Evolutionary conservation across 2,797 vertebrate genomes (phyloP).

Genomic region (Myoxocephalus aenaeus): DNA sequence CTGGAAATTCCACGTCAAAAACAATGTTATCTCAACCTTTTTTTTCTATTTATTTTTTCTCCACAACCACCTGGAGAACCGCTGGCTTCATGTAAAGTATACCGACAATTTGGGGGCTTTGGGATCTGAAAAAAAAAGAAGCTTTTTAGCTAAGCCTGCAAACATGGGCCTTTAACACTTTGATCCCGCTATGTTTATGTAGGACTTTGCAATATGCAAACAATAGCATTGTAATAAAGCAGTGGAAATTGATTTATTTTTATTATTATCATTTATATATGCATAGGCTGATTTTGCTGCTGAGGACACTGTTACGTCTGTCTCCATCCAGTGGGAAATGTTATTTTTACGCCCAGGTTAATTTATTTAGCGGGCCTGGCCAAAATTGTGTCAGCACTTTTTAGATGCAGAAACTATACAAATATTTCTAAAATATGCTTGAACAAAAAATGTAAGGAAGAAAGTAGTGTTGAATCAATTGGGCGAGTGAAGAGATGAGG

Average conservation of each 20-base stretch:
- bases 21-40: neutral
- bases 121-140: neutral
- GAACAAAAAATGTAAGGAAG: neutral
- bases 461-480: neutral
- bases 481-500: neutral
- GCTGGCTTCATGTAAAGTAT: neutral
- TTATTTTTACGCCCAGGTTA: neutral
- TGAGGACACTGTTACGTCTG: conserved; percentile 29
- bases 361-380: conserved; percentile 2
- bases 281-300: neutral
- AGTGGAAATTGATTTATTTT: neutral
- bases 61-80: neutral
- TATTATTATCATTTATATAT: too few relatives aligned
- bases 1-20: neutral
- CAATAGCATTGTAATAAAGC: neutral
- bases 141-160: neutral
- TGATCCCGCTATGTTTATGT: neutral
- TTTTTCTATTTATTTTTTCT: neutral
- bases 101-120: neutral
- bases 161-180: neutral
- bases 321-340: conserved; percentile 66
- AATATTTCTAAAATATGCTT: conserved; percentile 14
- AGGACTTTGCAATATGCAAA: neutral
- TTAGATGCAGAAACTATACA: conserved; percentile 7
- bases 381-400: conserved; percentile 29